Evolutionary conservation across 2,797 vertebrate genomes (phyloP), one percentile per base, ranked within the genome.

Genomic region (Phrynocephalus vlangalii): DNA sequence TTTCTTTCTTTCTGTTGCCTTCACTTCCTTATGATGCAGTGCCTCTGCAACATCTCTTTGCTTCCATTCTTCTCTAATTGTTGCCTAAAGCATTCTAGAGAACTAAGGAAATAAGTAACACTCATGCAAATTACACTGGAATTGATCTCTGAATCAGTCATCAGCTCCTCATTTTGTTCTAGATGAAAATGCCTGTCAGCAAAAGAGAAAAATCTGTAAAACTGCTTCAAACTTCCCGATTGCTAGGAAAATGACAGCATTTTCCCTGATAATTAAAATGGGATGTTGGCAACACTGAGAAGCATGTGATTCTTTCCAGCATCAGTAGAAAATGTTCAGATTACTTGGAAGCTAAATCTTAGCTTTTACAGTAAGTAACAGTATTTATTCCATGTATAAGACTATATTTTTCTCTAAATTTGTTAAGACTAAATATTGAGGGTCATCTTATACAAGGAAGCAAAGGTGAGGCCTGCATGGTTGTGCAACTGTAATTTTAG

Each of bases 91-190:
- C 78, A 73, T 18, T 26, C 20, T 26, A 30, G 52, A 86, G 9
- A 60, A 76, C 26, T 24, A 86, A 30, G 70, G 78, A 86, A 73
- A 86, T 81, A 86, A 86, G 56, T 56, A 50, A 60, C 76, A 84
- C 77, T 79, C 76, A 88, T 73, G 76, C 50, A n/a, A 88, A 84
- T 88, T 84, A 79, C 67, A 71, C 52, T 79, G 22, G 50, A 79
- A 79, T 79, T 63, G 66, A 84, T 84, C 67, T 72, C 66, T 38
- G 67, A 78, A 79, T 84, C 67, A 22, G 24, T 70, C 73, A 44
- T 84, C 82, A 84, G 13, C 15, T 79, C 68, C 78, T 72, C 52
- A 72, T 84, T 84, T 79, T 73, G 76, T 68, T 71, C 6, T 44
- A 28, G 70, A 75, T 82, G 70, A 76, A 67, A 75, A 87, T 83